Conservation (phyloP, 1,140 invertebrate genomes). For the Babylonia areolata region DNA sequence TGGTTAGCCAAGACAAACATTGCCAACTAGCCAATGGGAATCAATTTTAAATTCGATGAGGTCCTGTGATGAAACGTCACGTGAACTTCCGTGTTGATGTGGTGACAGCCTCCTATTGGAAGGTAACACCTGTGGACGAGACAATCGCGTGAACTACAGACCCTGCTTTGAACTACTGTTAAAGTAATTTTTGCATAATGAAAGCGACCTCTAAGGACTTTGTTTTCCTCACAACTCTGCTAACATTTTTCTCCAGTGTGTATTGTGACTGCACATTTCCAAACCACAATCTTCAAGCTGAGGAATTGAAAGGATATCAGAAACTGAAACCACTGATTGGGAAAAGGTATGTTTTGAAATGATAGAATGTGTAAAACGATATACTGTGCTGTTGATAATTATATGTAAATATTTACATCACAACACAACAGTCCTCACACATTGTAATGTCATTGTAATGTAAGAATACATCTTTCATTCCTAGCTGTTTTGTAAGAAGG, state of each 20-base stretch:
- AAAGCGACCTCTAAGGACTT: background rate
- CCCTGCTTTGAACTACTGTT: background rate
- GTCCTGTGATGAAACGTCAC: background rate
- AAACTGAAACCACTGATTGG: background rate
- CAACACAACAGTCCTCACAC: too few relatives aligned
- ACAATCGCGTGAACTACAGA: background rate
- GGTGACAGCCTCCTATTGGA: conserved; percentile 15
- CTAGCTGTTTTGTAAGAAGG: too few relatives aligned
- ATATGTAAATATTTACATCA: too few relatives aligned
- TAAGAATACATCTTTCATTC: too few relatives aligned
- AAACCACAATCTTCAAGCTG: background rate
- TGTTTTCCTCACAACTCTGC: background rate
- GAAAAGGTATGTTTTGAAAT: background rate
- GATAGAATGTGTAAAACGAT: too few relatives aligned
- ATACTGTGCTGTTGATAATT: too few relatives aligned
- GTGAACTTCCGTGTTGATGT: conserved; percentile 28
- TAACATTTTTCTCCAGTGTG: background rate
- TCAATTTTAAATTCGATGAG: background rate
- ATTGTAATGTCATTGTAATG: too few relatives aligned
- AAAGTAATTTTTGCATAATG: background rate
- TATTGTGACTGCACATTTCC: background rate
- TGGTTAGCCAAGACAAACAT: too few relatives aligned
- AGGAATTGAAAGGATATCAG: background rate
- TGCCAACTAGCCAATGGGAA: background rate
- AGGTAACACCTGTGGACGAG: background rate